These are phyloP conservation scores for Drosophila atroscutellata DNA, from an alignment of 2,888 invertebrate species.

Conservation along the genomic window DNA sequence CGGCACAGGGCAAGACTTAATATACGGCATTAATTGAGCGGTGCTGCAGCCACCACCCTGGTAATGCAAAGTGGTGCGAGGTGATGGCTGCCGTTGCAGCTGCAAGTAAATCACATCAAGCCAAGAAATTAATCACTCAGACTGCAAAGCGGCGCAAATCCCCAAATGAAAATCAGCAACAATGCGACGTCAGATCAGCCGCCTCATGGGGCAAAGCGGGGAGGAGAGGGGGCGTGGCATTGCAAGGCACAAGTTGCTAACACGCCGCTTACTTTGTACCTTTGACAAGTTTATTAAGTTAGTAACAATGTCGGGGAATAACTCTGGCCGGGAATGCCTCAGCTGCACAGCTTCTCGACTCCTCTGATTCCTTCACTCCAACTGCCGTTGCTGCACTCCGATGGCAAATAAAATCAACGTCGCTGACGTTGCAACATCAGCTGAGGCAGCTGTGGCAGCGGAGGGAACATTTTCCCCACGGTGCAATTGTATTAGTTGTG, in stretches of 20 bases:
- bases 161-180: constrained; percentile 74
- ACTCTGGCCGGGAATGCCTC: constrained; percentile 18
- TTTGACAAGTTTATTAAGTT: constrained; percentile 79
- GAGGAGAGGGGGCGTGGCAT: constrained; percentile 16
- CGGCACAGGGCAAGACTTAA: constrained; percentile 54
- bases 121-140: constrained; percentile 77
- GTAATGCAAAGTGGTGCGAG: constrained; percentile 1
- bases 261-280: constrained; percentile 75
- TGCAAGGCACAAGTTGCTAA: constrained; percentile 53
- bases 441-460: constrained; percentile 15
- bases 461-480: constrained; percentile 67
- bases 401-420: constrained; percentile 77
- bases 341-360: constrained; percentile 15
- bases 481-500: constrained; percentile 80
- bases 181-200: constrained; percentile 41
- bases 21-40: constrained; percentile 54
- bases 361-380: neutral
- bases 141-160: constrained; percentile 53
- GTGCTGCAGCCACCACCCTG: constrained; percentile 2
- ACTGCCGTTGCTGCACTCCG: constrained; percentile 14
- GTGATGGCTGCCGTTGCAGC: constrained; percentile 28
- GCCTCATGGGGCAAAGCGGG: neutral
- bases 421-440: constrained; percentile 50
- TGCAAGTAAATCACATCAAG: constrained; percentile 76
- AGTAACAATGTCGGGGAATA: constrained; percentile 62